phyloP scores from a whole-genome alignment of 23 tunicate species.

The Botrylloides violaceus region DNA sequence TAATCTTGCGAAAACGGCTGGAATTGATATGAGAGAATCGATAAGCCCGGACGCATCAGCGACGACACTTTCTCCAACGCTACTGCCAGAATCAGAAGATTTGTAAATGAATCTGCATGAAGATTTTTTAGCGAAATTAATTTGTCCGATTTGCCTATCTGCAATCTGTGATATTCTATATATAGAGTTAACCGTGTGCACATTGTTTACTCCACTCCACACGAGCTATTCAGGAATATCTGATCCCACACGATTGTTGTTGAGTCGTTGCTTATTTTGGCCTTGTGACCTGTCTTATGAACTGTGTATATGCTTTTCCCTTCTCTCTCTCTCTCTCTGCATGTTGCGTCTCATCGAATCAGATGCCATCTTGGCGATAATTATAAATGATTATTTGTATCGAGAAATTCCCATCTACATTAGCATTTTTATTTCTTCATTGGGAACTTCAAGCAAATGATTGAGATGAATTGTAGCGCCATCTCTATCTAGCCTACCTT shows the following conservation, averaged over 20 bases:
- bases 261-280: no score
- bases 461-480: no score
- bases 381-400: background rate
- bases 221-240: background rate
- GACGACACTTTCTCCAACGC: constrained; percentile 19
- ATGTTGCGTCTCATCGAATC: background rate
- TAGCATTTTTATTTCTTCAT: no score
- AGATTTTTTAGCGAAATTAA: background rate
- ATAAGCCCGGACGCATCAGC: constrained; percentile 64
- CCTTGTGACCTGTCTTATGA: no score
- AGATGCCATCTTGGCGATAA: background rate
- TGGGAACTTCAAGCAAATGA: no score
- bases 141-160: background rate
- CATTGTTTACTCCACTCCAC: background rate
- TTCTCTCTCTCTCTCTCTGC: background rate
- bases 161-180: no score
- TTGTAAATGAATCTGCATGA: constrained; percentile 15
- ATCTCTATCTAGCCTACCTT: no score
- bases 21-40: constrained; percentile 79
- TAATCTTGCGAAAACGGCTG: constrained; percentile 80
- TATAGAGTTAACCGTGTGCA: no score
- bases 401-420: background rate
- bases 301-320: background rate
- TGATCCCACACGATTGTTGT: background rate
- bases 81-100: constrained; percentile 82